Conservation (phyloP, 2,888 invertebrate genomes). For the Anaspis maculata region DNA sequence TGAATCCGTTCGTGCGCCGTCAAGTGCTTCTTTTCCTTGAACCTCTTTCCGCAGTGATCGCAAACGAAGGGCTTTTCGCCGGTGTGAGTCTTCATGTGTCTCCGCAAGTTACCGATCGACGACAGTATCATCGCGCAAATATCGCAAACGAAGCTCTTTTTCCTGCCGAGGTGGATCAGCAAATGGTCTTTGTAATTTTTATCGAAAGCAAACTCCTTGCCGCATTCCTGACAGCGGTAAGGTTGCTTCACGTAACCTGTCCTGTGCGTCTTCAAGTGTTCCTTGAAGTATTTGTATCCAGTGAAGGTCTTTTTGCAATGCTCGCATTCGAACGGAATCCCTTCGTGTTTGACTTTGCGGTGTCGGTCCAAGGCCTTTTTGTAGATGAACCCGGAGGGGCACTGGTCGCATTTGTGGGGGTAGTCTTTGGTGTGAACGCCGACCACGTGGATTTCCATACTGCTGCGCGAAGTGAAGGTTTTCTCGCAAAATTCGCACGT, state of each 20-base stretch:
- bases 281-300: constrained; percentile 22
- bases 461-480: neutral
- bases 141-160: constrained; percentile 35
- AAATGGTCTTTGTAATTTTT: constrained; percentile 21
- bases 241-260: constrained; percentile 11
- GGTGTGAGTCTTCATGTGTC: constrained; percentile 37
- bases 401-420: constrained; percentile 18
- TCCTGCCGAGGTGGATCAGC: constrained; percentile 33
- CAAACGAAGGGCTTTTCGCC: constrained; percentile 36
- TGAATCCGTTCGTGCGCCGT: constrained; percentile 47
- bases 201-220: constrained; percentile 43
- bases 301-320: constrained; percentile 22
- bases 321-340: constrained; percentile 36
- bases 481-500: neutral
- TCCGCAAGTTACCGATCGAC: constrained; percentile 31
- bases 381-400: constrained; percentile 29
- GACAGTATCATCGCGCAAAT: constrained; percentile 47
- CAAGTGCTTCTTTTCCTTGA: constrained; percentile 32
- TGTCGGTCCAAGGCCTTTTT: constrained; percentile 1
- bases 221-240: constrained; percentile 21
- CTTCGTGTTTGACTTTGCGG: neutral
- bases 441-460: neutral
- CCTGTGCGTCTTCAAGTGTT: constrained; percentile 24
- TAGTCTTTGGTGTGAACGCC: constrained; percentile 30
- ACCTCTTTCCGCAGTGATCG: constrained; percentile 26